These are phyloP conservation scores for Erythrolamprus reginae DNA, from an alignment of 2,113 vertebrate species.

Conservation along the genomic window DNA sequence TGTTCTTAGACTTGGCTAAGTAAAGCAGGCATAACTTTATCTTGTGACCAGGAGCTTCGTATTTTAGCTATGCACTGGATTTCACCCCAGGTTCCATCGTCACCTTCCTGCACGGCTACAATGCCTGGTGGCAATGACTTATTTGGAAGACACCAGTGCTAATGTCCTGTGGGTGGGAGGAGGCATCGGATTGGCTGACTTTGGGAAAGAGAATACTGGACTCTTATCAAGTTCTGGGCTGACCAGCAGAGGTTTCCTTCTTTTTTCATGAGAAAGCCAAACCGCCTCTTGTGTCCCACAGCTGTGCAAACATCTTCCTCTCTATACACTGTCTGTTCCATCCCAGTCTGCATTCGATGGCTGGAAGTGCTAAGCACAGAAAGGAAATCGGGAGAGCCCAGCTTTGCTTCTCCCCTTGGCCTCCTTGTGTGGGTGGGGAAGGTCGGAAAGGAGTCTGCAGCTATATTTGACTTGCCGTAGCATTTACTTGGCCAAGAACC, in stretches of 20 bases:
- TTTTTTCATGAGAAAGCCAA: neutral
- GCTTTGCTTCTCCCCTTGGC: neutral
- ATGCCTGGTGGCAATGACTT: neutral
- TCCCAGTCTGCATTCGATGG: neutral
- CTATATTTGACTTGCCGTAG: neutral
- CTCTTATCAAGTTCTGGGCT: neutral
- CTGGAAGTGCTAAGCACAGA: neutral
- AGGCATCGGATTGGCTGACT: neutral
- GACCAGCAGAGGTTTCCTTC: neutral
- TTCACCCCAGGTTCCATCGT: neutral
- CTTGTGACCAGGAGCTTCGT: neutral
- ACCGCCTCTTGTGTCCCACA: neutral
- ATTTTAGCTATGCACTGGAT: neutral
- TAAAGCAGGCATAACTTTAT: neutral
- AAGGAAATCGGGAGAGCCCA: neutral
- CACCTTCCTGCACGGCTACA: neutral
- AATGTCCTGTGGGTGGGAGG: neutral
- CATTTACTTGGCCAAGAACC: neutral
- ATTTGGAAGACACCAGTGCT: neutral
- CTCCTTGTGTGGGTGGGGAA: neutral
- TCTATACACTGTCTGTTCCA: neutral
- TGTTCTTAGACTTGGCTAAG: neutral
- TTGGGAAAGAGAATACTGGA: neutral
- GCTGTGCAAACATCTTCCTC: neutral
- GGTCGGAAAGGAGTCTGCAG: neutral